A percentile compares a stretch with the other conserved stretches of the same genome.
These are phyloP conservation scores for Darwinula stevensoni DNA, from an alignment of 2,888 invertebrate species.

Conservation along the genomic window DNA sequence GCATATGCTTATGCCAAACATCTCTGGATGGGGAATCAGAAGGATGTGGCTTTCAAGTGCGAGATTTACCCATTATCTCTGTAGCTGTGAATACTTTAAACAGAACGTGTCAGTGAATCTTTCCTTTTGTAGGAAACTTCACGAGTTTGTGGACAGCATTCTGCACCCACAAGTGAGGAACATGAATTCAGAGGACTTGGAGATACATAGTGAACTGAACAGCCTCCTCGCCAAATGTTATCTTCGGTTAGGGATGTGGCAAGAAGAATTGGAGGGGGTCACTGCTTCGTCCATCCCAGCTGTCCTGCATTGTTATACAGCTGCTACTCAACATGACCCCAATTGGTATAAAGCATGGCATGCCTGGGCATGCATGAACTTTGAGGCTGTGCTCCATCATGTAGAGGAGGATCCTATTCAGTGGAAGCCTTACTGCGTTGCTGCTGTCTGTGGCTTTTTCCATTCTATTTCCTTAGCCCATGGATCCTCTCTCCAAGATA, in stretches of 20 bases:
- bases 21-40: conserved; percentile 58
- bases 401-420: no score
- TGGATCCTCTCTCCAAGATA: conserved; percentile 72
- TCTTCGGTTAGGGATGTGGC: conserved; percentile 79
- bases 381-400: conserved; percentile 53
- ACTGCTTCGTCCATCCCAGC: no score
- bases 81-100: no score
- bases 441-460: conserved; percentile 88
- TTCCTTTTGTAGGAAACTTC: no score
- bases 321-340: conserved; percentile 53
- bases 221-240: conserved; percentile 49
- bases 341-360: conserved; percentile 98
- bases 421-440: no score
- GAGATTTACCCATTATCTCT: no score
- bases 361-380: conserved; percentile 91
- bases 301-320: conserved; percentile 32
- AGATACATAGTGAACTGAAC: no score
- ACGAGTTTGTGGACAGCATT: no score
- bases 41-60: conserved; percentile 31
- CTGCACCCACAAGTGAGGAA: no score
- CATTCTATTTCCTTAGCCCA: conserved; percentile 72
- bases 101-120: no score
- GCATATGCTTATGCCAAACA: conserved; percentile 89
- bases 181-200: no score
- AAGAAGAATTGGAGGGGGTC: no score